Conservation (phyloP, 2,888 invertebrate genomes). For the Phyllotreta cruciferae region DNA sequence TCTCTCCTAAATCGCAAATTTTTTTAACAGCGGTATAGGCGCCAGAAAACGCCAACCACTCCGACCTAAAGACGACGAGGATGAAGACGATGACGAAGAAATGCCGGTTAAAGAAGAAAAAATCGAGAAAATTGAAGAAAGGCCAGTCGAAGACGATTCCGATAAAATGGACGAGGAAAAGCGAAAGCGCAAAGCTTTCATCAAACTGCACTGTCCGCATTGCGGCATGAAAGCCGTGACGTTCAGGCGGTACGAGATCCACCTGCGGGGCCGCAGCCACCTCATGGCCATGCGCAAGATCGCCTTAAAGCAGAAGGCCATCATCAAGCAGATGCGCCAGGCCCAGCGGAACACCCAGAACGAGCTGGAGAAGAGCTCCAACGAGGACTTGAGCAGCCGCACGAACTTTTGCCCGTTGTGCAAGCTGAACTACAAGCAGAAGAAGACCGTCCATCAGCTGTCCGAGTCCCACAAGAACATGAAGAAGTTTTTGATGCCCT, state of each 20-base stretch:
- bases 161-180: constrained; percentile 52
- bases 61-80: constrained; percentile 41
- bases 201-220: constrained; percentile 79
- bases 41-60: constrained; percentile 40
- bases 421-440: constrained; percentile 59
- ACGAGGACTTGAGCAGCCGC: constrained; percentile 63
- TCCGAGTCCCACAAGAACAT: constrained; percentile 84
- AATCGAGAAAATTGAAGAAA: no score
- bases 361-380: constrained; percentile 74
- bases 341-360: constrained; percentile 82
- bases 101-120: no score
- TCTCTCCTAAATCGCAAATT: constrained; percentile 1
- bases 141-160: constrained; percentile 20
- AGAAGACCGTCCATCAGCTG: constrained; percentile 77
- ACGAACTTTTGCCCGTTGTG: constrained; percentile 60
- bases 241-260: constrained; percentile 77
- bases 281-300: constrained; percentile 76
- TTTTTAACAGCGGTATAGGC: constrained; percentile 46
- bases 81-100: constrained; percentile 46
- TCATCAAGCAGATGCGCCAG: constrained; percentile 73
- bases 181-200: constrained; percentile 62
- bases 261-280: constrained; percentile 75
- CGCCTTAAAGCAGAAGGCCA: constrained; percentile 72
- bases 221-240: constrained; percentile 78
- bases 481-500: constrained; percentile 84